Conservation (phyloP, 2,797 vertebrate species). For the Gila robusta region DNA sequence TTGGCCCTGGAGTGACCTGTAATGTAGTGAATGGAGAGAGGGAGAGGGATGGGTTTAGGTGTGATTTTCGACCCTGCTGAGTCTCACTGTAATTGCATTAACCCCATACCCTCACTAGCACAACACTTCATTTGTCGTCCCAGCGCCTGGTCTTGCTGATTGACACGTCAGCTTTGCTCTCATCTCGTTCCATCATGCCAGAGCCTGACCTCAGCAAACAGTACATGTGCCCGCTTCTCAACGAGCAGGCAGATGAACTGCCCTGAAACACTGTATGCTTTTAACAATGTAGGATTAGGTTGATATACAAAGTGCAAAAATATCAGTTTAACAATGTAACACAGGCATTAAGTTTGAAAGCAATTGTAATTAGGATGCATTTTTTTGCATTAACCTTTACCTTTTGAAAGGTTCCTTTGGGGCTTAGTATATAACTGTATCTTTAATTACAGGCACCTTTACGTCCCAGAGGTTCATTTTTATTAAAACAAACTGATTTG, state of each 20-base stretch:
- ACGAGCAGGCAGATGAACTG: constrained; percentile 19
- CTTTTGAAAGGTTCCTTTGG: background rate
- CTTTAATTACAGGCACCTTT: background rate
- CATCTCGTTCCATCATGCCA: constrained; percentile 28
- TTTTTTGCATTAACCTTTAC: background rate
- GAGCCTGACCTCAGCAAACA: constrained; percentile 30
- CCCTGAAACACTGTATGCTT: background rate
- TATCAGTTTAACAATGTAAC: background rate
- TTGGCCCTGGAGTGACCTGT: constrained; percentile 52
- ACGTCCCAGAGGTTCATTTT: background rate
- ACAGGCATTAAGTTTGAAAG: background rate
- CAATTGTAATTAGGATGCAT: background rate
- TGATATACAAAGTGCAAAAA: constrained; percentile 9
- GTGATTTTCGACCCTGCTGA: constrained; percentile 50
- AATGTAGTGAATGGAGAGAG: constrained; percentile 2
- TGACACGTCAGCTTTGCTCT: constrained; percentile 52
- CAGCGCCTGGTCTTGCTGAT: constrained; percentile 55
- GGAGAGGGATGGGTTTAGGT: constrained; percentile 42
- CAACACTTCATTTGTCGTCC: constrained; percentile 65
- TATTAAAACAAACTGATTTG: background rate
- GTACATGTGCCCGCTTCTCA: background rate
- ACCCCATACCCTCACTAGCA: constrained; percentile 60
- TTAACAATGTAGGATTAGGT: background rate
- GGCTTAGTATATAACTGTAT: background rate
- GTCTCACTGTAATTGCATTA: constrained; percentile 65